Base-by-base conservation (phyloP, 2,888 invertebrate genomes). In the Epirrhoe tristata region DNA sequence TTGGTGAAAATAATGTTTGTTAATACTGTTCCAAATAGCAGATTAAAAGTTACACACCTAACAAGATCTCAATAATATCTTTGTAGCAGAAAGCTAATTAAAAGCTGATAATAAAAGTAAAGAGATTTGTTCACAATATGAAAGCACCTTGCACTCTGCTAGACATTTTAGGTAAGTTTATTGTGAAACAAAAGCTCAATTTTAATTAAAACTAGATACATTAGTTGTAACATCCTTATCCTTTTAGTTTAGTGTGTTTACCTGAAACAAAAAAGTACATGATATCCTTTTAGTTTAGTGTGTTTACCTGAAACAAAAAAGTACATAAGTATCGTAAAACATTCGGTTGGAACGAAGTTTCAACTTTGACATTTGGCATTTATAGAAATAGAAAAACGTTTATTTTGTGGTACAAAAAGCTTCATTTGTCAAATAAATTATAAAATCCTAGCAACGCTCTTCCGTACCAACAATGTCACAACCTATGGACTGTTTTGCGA, bases 201-300 rank as follows among this genome's bases (percentile, higher is more conserved):
- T 39, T 46, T 65, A 71, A 67, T 67, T 60, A 66, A 71, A 72
- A 69, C 63, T 69, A n/a, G n/a, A n/a, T n/a, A 53, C 56, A 50
- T 58, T 66, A 53, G 54, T 70, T 71, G 69, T 66, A 62, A 70
- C 67, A 61, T 62, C 61, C 62, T 39, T 46, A 39, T 39, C 58
- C 58, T 43, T 58, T 51, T 85, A 94, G 74, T 93, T 94, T 64
- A 93, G 67, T 34, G 94, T 94, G 80, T 94, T 94, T 67, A 94
- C 85, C 94, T 94, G 91, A 46, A 94, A 94, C 81, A 87, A 81
- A 77, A 76, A 73, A n/a, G n/a, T n/a, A n/a, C n/a, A n/a, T n/a
- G n/a, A n/a, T n/a, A n/a, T n/a, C n/a, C n/a, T n/a, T n/a, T n/a
- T n/a, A n/a, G n/a, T n/a, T n/a, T n/a, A n/a, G n/a, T n/a, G n/a